Base-by-base conservation (phyloP, 92 coral and sea anemone genomes). In the Palythoa grandis region DNA sequence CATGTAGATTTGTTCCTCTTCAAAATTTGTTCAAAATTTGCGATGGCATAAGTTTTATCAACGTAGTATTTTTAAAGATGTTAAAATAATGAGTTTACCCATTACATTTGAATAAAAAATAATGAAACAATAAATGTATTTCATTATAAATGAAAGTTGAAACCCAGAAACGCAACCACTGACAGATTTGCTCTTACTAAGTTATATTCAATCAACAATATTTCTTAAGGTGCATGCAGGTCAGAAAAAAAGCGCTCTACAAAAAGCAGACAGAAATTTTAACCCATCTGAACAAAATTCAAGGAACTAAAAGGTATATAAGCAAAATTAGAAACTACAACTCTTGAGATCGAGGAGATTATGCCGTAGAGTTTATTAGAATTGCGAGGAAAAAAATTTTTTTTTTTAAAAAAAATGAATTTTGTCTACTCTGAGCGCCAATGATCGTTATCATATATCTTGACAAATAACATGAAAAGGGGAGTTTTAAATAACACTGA, bases 11-110 rank as follows among this genome's bases (percentile, higher is more conserved):
- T 52, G 20, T n/a, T 35, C 61, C 20, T 65, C 19, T 43, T 48
- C 11, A 10, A 66, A 80, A 47, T 61, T 24, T n/a, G 47, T 61
- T 78, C 54, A 37, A 78, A 78, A 61, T 74, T 74, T 56, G 61
- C 16, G 19, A 56, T 56, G 61, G 61, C 61, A 16, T 13, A 56
- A 2, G 13, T 43, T 54, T 16, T 75, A 4, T 17, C 5, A 48
- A 70, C 19, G 48, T 43, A 43, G 9, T 29, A 43, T 43, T 43
- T 43, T 43, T 43, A 43, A 43, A 43, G 50, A 57, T 57, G 4
- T 13, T 57, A 8, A 57, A 0, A 57, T 57, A 69, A 1, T 24
- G 39, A 22, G 29, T 65, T 19, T 19, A 19, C 4, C 3, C 29
- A 65, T 22, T 19, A 22, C 70, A 16, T 65, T 65, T 19, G 29